Conservation (phyloP, 2,797 vertebrate genomes). For the Mormyrus hasselquistii region DNA sequence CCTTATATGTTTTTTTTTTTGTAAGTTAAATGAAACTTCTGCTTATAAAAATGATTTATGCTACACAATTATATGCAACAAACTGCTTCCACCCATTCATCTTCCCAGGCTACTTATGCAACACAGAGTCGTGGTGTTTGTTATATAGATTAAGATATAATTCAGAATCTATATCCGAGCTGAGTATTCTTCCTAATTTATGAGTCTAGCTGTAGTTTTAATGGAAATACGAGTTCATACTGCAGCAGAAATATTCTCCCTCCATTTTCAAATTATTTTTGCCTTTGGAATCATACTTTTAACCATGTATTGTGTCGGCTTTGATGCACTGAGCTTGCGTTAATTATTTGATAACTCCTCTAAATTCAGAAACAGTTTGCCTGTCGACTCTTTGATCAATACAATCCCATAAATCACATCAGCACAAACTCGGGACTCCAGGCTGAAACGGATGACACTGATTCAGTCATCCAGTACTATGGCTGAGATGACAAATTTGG, state of each 20-base stretch:
- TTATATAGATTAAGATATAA: slow-evolving; percentile 5
- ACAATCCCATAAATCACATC: neutral
- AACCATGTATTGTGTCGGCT: neutral
- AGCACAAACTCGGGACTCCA: neutral
- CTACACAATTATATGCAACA: neutral
- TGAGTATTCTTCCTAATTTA: neutral
- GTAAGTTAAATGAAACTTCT: neutral
- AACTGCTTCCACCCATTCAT: slow-evolving; percentile 1
- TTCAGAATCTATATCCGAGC: neutral
- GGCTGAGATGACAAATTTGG: neutral
- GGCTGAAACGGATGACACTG: neutral
- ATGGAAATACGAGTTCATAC: neutral
- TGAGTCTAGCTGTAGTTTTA: neutral
- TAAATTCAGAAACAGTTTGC: neutral
- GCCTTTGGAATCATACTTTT: neutral
- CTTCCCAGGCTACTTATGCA: neutral
- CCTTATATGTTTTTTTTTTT: neutral
- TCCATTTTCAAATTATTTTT: neutral
- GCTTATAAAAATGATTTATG: slow-evolving; percentile 1
- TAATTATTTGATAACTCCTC: neutral
- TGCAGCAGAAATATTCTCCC: neutral
- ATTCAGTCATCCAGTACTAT: neutral
- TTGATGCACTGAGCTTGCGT: neutral
- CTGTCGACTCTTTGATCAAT: neutral
- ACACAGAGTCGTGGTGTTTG: neutral